phyloP scores from a whole-genome alignment of 1,140 invertebrate genomes.

The Eurosta solidaginis region DNA sequence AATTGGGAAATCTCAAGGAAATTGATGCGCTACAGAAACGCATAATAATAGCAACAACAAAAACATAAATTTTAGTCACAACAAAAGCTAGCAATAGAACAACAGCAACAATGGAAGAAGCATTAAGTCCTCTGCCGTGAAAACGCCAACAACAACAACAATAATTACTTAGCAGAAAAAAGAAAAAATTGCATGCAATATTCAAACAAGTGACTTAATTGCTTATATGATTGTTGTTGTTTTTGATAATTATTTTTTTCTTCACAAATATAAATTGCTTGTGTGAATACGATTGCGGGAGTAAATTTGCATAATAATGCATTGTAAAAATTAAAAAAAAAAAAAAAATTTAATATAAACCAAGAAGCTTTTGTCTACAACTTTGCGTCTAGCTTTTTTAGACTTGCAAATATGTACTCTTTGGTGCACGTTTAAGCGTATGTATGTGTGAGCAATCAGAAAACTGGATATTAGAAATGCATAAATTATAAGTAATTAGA shows the following conservation, averaged over 20 bases:
- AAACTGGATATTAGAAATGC: neutral
- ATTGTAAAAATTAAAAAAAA: neutral
- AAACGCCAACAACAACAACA: constrained; percentile 19
- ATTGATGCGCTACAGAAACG: constrained; percentile 18
- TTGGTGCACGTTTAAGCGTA: neutral
- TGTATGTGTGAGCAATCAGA: neutral
- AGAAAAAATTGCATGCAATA: constrained; percentile 29
- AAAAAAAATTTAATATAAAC: neutral
- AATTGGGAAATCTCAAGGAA: constrained; percentile 29
- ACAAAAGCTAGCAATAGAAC: neutral
- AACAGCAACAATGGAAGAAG: neutral
- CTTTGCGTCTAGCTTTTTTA: too few species aligned
- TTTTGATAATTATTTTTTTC: neutral
- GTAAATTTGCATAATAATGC: constrained; percentile 2
- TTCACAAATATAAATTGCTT: neutral
- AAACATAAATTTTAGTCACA: neutral
- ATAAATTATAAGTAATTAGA: neutral
- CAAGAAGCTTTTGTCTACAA: neutral
- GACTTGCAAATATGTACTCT: neutral
- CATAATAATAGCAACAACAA: neutral
- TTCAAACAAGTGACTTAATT: neutral
- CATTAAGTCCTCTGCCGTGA: constrained; percentile 35
- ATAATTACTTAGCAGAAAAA: neutral
- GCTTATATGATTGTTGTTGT: constrained; percentile 1
- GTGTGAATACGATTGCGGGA: neutral